Conservation (phyloP, 2,797 vertebrate genomes). For the Dryobates pubescens region DNA sequence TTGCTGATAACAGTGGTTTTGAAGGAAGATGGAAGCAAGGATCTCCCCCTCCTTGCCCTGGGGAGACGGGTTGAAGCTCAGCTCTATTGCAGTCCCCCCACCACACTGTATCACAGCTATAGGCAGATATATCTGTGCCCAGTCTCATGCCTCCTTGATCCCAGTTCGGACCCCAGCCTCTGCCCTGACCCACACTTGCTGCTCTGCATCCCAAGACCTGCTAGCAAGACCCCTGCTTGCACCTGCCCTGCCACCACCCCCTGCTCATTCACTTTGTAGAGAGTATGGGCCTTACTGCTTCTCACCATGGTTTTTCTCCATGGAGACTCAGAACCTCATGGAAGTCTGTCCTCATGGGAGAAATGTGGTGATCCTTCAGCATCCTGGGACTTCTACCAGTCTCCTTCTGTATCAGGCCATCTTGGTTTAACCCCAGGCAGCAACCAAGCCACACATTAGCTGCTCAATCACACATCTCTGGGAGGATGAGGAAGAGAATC, state of each 20-base stretch:
- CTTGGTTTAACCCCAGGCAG: neutral
- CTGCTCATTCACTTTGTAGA: neutral
- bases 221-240: accelerated
- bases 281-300: neutral
- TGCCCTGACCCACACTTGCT: neutral
- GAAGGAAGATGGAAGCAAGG: neutral
- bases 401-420: neutral
- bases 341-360: neutral
- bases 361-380: neutral
- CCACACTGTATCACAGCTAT: accelerated
- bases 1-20: neutral
- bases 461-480: accelerated
- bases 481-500: too few relatives aligned
- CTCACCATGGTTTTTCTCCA: neutral
- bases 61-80: neutral
- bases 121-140: neutral
- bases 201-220: accelerated
- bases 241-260: too few relatives aligned
- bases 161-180: neutral
- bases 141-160: accelerated
- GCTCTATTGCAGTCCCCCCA: neutral
- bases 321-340: accelerated
- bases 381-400: neutral
- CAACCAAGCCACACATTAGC: neutral
- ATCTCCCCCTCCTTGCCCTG: neutral